phyloP scores from a whole-genome alignment of 2,797 vertebrate species.

The Tapirus indicus region DNA sequence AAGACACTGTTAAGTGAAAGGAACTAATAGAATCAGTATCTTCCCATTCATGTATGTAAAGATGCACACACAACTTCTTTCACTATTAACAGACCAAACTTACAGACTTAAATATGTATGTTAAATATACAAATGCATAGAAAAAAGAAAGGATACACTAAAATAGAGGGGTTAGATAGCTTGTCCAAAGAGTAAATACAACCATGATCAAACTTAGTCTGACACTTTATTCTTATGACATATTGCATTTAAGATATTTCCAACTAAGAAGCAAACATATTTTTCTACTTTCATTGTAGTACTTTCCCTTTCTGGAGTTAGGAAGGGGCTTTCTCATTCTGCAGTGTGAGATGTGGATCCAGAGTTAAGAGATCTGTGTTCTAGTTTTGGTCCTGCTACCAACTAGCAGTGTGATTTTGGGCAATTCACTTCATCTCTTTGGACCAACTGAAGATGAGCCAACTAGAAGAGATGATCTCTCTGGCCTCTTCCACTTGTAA shows the following conservation, averaged over 20 bases:
- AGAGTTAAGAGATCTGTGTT: neutral
- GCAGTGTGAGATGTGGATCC: neutral
- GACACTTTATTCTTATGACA: neutral
- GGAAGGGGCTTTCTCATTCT: neutral
- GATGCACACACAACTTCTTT: neutral
- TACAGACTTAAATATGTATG: slow-evolving; percentile 42
- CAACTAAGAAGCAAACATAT: neutral
- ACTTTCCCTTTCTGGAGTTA: neutral
- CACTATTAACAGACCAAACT: neutral
- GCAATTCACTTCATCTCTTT: neutral
- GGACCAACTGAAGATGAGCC: neutral
- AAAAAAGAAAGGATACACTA: neutral
- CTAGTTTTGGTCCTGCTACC: neutral
- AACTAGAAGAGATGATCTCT: neutral
- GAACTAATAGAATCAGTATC: neutral
- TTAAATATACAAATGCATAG: slow-evolving; percentile 16
- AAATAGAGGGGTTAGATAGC: neutral
- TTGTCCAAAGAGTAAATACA: slow-evolving; percentile 24
- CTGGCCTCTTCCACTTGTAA: neutral
- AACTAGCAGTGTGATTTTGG: neutral
- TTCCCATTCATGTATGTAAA: slow-evolving; percentile 11
- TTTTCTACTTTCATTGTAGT: neutral
- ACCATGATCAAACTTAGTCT: neutral
- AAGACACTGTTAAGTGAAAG: slow-evolving; percentile 1
- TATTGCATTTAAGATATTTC: slow-evolving; percentile 10